Evolutionary conservation across 2,797 vertebrate genomes (phyloP).

Genomic region (Discoglossus pictus): DNA sequence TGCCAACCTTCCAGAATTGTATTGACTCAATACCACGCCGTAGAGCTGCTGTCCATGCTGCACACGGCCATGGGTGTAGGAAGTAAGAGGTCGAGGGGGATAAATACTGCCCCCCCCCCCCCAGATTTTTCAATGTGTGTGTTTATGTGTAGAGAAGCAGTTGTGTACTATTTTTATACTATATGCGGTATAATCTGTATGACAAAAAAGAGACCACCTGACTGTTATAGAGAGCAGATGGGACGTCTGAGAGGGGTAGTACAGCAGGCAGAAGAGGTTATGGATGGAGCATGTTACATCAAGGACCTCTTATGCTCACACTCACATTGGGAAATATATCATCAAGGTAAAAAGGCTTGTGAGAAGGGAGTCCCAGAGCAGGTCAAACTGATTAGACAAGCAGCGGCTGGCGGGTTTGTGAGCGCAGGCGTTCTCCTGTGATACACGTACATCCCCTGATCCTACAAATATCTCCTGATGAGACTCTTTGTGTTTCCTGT

Average conservation of each 20-base stretch:
- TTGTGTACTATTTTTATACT: too few species aligned
- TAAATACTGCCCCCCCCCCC: too few species aligned
- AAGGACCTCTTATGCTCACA: slow-evolving; percentile 13
- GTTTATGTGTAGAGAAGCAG: too few species aligned
- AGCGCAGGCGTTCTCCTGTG: slow-evolving; percentile 51
- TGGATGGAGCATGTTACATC: slow-evolving; percentile 6
- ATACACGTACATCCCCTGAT: slow-evolving; percentile 61
- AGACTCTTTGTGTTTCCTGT: slow-evolving; percentile 68
- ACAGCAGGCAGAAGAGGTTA: slow-evolving; percentile 13
- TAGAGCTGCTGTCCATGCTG: too few species aligned
- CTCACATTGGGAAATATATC: slow-evolving; percentile 32
- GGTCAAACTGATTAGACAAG: slow-evolving; percentile 14
- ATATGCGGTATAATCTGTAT: too few species aligned
- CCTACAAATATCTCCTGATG: slow-evolving; percentile 68
- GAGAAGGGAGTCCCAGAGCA: neutral
- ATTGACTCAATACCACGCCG: too few species aligned
- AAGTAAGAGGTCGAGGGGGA: too few species aligned
- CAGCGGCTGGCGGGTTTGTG: neutral
- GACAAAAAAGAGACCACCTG: too few species aligned
- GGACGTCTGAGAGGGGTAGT: slow-evolving; percentile 7
- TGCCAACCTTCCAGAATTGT: too few species aligned
- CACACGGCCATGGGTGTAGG: too few species aligned
- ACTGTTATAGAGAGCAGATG: slow-evolving; percentile 14
- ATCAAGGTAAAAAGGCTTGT: neutral
- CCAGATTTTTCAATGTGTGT: too few species aligned